Percentiles rank a stretch among this genome's conserved stretches.
These are phyloP conservation scores for Karalla daura DNA, from an alignment of 2,797 vertebrate genomes.

Conservation along the genomic window DNA sequence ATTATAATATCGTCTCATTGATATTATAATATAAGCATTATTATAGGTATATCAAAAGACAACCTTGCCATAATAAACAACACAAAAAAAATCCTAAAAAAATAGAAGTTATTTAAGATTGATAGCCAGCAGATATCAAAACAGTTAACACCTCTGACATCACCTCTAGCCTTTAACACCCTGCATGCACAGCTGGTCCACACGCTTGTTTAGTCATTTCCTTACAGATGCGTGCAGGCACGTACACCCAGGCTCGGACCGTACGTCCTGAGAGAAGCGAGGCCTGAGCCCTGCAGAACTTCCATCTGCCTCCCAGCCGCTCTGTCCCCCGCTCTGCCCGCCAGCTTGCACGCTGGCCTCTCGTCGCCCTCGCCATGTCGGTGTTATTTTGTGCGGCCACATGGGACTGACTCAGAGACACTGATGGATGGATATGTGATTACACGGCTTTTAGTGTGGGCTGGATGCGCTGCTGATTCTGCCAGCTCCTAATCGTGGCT, in stretches of 20 bases:
- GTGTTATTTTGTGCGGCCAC: slow-evolving; percentile 35
- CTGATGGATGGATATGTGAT: slow-evolving; percentile 57
- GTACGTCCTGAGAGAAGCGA: neutral
- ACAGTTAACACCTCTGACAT: no score
- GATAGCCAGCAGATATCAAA: no score
- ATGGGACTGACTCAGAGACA: slow-evolving; percentile 50
- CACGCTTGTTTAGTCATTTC: no score
- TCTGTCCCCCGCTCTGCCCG: neutral
- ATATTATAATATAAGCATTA: no score
- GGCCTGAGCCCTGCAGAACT: neutral
- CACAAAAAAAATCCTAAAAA: no score
- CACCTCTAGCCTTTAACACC: no score
- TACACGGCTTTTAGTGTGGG: slow-evolving; percentile 33
- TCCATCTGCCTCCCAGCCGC: slow-evolving; percentile 3
- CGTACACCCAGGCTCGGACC: neutral
- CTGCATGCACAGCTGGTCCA: no score
- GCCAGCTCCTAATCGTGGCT: slow-evolving; percentile 58
- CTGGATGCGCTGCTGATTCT: slow-evolving; percentile 13
- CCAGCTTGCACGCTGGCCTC: slow-evolving; percentile 14
- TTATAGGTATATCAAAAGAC: no score
- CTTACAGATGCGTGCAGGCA: neutral
- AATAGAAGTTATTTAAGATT: no score
- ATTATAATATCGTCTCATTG: no score
- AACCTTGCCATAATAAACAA: no score
- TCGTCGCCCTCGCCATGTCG: slow-evolving; percentile 12